phyloP scores from a whole-genome alignment of 2,888 invertebrate species.

The Polyploca ridens region DNA sequence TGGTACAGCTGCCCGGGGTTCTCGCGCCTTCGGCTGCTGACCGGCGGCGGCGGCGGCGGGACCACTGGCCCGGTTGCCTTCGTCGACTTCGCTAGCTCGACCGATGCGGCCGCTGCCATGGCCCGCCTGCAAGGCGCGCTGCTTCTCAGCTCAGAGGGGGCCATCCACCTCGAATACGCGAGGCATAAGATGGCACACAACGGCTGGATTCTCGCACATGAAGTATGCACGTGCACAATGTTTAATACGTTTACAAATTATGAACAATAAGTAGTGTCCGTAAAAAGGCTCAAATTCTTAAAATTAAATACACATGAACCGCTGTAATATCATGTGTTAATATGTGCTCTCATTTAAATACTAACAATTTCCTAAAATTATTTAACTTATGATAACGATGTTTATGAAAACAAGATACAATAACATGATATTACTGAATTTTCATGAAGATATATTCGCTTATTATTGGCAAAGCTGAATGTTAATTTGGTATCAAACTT shows the following conservation, averaged over 20 bases:
- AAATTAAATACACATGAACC: background rate
- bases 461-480: background rate
- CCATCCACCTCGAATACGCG: conserved; percentile 99
- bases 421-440: conserved; percentile 4
- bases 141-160: conserved; percentile 97
- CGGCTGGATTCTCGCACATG: conserved; percentile 84
- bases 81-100: conserved; percentile 97
- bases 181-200: conserved; percentile 98
- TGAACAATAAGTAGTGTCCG: background rate
- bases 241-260: conserved; percentile 16
- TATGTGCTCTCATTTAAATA: background rate
- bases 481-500: background rate
- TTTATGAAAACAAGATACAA: background rate
- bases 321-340: background rate
- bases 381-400: background rate
- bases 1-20: conserved; percentile 98
- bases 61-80: conserved; percentile 94
- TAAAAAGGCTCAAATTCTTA: background rate
- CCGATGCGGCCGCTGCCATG: conserved; percentile 96
- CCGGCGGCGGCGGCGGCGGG: conserved; percentile 88
- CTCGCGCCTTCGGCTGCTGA: conserved; percentile 98
- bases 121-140: conserved; percentile 97
- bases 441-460: background rate
- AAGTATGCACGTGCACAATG: conserved; percentile 80
- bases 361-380: background rate